These are phyloP conservation scores for Dasysyrphus tricinctus DNA, from an alignment of 2,888 invertebrate genomes.

Conservation along the genomic window DNA sequence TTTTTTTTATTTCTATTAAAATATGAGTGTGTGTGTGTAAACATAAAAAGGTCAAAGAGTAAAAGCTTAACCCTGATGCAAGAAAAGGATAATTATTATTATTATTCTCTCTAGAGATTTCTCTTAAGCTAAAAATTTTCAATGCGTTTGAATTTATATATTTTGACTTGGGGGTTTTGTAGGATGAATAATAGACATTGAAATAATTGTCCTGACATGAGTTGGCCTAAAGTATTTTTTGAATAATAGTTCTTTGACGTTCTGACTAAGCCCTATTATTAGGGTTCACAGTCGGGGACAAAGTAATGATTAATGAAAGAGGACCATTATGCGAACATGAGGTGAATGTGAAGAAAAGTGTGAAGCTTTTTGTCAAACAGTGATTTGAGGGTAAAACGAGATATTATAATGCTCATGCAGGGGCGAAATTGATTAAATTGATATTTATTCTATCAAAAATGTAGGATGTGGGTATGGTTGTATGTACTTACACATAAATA, in stretches of 20 bases:
- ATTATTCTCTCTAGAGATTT: constrained; percentile 30
- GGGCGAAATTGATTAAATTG: constrained; percentile 30
- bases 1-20: background rate
- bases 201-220: constrained; percentile 42
- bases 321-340: constrained; percentile 1
- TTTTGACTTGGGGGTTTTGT: background rate
- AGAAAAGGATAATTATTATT: background rate
- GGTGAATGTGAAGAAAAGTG: constrained; percentile 28
- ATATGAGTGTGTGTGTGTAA: background rate
- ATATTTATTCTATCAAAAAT: background rate
- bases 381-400: constrained; percentile 4
- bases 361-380: constrained; percentile 38
- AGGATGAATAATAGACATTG: constrained; percentile 20
- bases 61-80: constrained; percentile 43
- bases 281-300: constrained; percentile 37
- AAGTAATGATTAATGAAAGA: constrained; percentile 25
- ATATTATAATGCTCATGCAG: background rate
- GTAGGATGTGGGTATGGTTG: no score
- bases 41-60: constrained; percentile 69
- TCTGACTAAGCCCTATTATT: constrained; percentile 42
- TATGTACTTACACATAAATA: background rate
- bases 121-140: constrained; percentile 35
- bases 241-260: constrained; percentile 55
- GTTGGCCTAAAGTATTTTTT: constrained; percentile 42
- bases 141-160: background rate